These are phyloP conservation scores for Cenopis cana DNA, from an alignment of 2,888 invertebrate genomes.

Conservation along the genomic window DNA sequence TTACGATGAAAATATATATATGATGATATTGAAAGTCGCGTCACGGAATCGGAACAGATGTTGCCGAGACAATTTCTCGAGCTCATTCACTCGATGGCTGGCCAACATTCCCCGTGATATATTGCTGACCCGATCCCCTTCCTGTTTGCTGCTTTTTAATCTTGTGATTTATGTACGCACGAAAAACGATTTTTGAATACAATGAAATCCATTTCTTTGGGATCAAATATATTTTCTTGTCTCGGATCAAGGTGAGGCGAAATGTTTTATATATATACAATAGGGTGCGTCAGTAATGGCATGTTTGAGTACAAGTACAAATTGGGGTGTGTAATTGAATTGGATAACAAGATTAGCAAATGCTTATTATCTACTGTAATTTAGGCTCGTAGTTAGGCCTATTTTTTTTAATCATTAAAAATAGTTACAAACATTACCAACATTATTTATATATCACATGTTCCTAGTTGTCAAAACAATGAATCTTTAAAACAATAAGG, in stretches of 20 bases:
- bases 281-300: slow-evolving; percentile 3
- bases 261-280: slow-evolving; percentile 24
- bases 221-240: slow-evolving; percentile 52
- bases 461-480: too few species aligned
- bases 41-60: slow-evolving; percentile 54
- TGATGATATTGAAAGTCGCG: slow-evolving; percentile 45
- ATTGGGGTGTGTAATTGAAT: not conserved
- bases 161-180: slow-evolving; percentile 64
- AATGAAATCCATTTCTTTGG: slow-evolving; percentile 57
- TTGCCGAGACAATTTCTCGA: slow-evolving; percentile 55
- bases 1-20: not conserved
- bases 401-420: not conserved
- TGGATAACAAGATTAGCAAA: not conserved
- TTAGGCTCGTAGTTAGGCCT: too few species aligned
- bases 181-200: slow-evolving; percentile 64
- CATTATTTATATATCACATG: too few species aligned
- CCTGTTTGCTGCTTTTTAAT: slow-evolving; percentile 68
- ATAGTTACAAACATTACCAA: too few species aligned
- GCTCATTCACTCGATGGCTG: slow-evolving; percentile 56
- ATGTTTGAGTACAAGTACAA: slow-evolving; percentile 12
- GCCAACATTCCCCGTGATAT: slow-evolving; percentile 59
- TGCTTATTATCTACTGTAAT: not conserved
- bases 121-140: slow-evolving; percentile 62
- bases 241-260: slow-evolving; percentile 32
- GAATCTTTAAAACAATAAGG: too few species aligned